Percentiles rank a stretch among this genome's conserved stretches.
phyloP scores from a whole-genome alignment of 1,140 invertebrate species.

The Hycleus phaleratus region DNA sequence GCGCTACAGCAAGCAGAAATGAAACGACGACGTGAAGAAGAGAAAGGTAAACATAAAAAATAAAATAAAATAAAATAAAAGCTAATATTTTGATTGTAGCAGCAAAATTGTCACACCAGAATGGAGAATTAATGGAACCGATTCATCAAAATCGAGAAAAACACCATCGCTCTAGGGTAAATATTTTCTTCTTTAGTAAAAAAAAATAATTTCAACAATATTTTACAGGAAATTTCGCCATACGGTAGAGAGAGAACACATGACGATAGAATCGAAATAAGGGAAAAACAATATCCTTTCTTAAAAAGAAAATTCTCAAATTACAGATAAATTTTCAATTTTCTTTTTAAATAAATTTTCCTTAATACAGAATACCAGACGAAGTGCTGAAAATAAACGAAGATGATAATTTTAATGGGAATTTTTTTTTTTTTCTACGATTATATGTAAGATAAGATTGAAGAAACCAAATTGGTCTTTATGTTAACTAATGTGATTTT shows the following conservation, averaged over 20 bases:
- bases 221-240: slow-evolving; percentile 61
- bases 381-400: slow-evolving; percentile 50
- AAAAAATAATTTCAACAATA: slow-evolving; percentile 10
- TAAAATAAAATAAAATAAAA: background rate
- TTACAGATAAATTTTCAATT: background rate
- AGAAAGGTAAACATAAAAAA: slow-evolving; percentile 52
- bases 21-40: slow-evolving; percentile 65
- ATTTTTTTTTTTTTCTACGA: too few species aligned
- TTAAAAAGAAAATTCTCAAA: background rate
- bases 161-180: slow-evolving; percentile 50
- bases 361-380: slow-evolving; percentile 47
- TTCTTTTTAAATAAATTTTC: slow-evolving; percentile 29
- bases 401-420: slow-evolving; percentile 41
- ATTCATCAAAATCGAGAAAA: slow-evolving; percentile 42
- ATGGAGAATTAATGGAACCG: slow-evolving; percentile 49
- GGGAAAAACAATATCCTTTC: slow-evolving; percentile 78
- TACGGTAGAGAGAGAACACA: slow-evolving; percentile 57
- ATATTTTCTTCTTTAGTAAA: slow-evolving; percentile 21
- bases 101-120: slow-evolving; percentile 45
- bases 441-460: slow-evolving; percentile 2
- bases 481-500: slow-evolving; percentile 9
- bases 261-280: slow-evolving; percentile 51
- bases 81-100: slow-evolving; percentile 30
- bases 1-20: slow-evolving; percentile 50
- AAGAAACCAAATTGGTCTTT: slow-evolving; percentile 1